These are phyloP conservation scores for Rhagium mordax DNA, from an alignment of 2,888 invertebrate genomes.

Conservation along the genomic window DNA sequence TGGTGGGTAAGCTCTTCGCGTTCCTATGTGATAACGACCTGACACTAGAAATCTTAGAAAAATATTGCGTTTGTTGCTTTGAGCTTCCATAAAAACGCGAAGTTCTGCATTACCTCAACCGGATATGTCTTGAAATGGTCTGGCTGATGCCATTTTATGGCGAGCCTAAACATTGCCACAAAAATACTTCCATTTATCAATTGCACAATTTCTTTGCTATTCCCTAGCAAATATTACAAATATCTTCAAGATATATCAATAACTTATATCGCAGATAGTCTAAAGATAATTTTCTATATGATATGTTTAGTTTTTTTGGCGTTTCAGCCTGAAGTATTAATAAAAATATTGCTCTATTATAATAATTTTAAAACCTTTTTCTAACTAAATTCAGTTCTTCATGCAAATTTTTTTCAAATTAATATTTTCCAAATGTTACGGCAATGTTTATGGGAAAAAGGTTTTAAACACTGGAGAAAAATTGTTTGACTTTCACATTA, in stretches of 20 bases:
- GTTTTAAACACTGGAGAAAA: slow-evolving; percentile 26
- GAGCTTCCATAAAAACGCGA: slow-evolving; percentile 67
- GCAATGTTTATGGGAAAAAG: slow-evolving; percentile 30
- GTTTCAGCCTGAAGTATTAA: slow-evolving; percentile 27
- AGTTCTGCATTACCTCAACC: slow-evolving; percentile 62
- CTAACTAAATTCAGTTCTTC: slow-evolving; percentile 31
- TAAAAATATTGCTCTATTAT: slow-evolving; percentile 45
- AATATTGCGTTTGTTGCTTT: slow-evolving; percentile 63
- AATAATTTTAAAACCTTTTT: slow-evolving; percentile 35
- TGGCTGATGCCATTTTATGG: slow-evolving; percentile 62
- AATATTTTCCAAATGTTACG: slow-evolving; percentile 1
- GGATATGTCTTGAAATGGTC: slow-evolving; percentile 72
- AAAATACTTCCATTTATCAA: slow-evolving; percentile 65
- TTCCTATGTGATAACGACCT: slow-evolving; percentile 70
- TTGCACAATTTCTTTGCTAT: slow-evolving; percentile 51
- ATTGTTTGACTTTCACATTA: slow-evolving; percentile 15
- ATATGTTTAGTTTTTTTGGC: slow-evolving; percentile 53
- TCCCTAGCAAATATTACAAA: slow-evolving; percentile 42
- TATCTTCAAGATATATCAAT: slow-evolving; percentile 54
- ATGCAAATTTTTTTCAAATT: slow-evolving; percentile 34
- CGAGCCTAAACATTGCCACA: slow-evolving; percentile 65
- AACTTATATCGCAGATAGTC: slow-evolving; percentile 56
- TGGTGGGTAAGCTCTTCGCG: slow-evolving; percentile 65
- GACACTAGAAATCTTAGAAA: slow-evolving; percentile 68
- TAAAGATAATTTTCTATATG: slow-evolving; percentile 50